These are phyloP conservation scores for Rhyzopertha dominica DNA, from an alignment of 1,140 invertebrate genomes.

Conservation along the genomic window DNA sequence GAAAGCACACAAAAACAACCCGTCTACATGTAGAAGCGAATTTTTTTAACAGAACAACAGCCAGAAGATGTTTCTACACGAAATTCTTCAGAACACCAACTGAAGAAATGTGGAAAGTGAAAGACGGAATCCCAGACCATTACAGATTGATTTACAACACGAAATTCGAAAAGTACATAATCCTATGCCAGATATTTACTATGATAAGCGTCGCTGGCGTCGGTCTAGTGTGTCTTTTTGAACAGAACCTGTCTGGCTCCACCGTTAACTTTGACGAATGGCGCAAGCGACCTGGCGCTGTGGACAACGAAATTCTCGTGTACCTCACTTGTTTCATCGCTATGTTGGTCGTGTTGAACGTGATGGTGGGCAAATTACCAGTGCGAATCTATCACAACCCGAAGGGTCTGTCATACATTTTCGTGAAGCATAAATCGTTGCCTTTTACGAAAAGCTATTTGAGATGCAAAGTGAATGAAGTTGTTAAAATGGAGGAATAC, in stretches of 20 bases:
- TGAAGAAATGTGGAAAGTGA: background rate
- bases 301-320: background rate
- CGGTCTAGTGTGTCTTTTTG: background rate
- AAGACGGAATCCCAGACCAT: constrained; percentile 7
- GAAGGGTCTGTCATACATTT: constrained; percentile 17
- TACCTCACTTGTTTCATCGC: background rate
- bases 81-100: constrained; percentile 2
- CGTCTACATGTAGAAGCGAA: no score
- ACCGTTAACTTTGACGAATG: background rate
- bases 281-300: background rate
- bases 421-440: constrained; percentile 8
- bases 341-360: background rate
- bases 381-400: constrained; percentile 24
- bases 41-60: no score
- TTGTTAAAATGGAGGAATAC: constrained; percentile 11
- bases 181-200: constrained; percentile 6
- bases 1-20: no score
- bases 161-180: constrained; percentile 6
- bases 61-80: no score
- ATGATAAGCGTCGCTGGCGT: background rate
- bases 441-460: no score
- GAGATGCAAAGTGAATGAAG: constrained; percentile 10
- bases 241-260: background rate
- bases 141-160: constrained; percentile 9
- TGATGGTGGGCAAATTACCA: constrained; percentile 16